These are phyloP conservation scores for Dolichoris vasculosae DNA, from an alignment of 1,140 invertebrate genomes.

Conservation along the genomic window DNA sequence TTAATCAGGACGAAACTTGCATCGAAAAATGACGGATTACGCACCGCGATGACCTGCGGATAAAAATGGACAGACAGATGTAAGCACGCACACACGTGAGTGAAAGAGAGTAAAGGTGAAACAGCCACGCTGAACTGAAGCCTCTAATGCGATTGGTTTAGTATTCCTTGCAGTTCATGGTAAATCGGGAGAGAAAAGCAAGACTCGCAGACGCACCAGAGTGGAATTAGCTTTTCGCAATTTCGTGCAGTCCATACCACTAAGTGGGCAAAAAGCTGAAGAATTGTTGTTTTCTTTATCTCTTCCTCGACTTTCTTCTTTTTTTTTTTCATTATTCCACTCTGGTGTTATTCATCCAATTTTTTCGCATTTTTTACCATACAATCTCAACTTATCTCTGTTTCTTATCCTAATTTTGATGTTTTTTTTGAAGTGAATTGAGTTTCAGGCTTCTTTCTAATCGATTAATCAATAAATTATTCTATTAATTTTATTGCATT, in stretches of 20 bases:
- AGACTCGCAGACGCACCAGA: slow-evolving; percentile 61
- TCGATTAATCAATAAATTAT: no score
- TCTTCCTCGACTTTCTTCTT: slow-evolving; percentile 31
- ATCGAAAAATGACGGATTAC: slow-evolving; percentile 37
- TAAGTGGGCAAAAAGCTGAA: slow-evolving; percentile 60
- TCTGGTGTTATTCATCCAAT: not conserved
- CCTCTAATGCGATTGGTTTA: slow-evolving; percentile 70
- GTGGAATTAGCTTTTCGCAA: slow-evolving; percentile 70
- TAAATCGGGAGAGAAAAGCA: slow-evolving; percentile 32
- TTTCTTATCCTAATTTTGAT: not conserved
- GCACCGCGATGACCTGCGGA: not conserved
- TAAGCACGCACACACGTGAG: not conserved
- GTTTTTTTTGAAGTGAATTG: no score
- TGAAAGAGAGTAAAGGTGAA: not conserved
- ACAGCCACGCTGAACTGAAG: slow-evolving; percentile 14
- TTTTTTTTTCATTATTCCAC: not conserved
- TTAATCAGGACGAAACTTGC: slow-evolving; percentile 58
- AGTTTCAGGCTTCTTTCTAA: no score
- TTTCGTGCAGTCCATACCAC: slow-evolving; percentile 65
- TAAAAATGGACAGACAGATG: not conserved
- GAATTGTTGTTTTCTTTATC: not conserved
- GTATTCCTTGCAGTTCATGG: slow-evolving; percentile 53
- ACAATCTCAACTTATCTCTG: no score
- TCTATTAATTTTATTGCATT: no score
- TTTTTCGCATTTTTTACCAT: not conserved